Conservation (phyloP, 2,113 vertebrate species). For the Actinemys pallida region DNA sequence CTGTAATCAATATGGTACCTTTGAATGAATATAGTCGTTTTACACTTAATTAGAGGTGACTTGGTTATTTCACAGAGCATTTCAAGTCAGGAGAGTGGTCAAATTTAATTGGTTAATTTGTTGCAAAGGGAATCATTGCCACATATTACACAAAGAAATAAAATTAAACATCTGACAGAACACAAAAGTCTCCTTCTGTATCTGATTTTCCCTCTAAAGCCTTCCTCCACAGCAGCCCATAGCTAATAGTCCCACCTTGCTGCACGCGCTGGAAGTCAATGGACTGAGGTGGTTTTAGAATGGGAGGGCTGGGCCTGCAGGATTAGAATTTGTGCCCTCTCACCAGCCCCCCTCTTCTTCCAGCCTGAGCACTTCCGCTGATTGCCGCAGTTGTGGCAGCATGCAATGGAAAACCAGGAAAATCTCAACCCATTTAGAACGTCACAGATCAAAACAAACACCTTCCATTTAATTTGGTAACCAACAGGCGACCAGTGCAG, state of each 20-base stretch:
- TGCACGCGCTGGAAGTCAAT: not conserved
- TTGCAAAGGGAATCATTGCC: fast-evolving
- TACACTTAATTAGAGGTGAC: constrained; percentile 60
- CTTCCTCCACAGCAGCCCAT: not conserved
- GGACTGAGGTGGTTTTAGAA: not conserved
- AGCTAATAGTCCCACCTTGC: not conserved
- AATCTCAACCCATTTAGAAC: not conserved
- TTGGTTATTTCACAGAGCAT: constrained; percentile 41
- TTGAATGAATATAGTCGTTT: constrained; percentile 64
- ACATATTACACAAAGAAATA: not conserved
- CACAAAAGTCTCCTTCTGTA: not conserved
- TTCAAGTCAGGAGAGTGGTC: not conserved
- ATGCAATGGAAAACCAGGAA: not conserved
- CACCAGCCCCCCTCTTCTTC: not conserved
- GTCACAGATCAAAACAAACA: not conserved
- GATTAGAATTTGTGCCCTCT: not conserved
- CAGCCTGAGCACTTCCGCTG: not conserved
- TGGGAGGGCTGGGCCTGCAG: not conserved
- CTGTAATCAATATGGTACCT: constrained; percentile 26
- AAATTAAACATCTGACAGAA: not conserved
- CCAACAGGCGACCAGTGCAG: not conserved
- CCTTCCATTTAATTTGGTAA: not conserved
- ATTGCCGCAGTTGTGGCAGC: not conserved
- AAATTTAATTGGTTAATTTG: fast-evolving
- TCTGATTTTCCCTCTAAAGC: not conserved